Evolutionary conservation across 2,888 invertebrate species (phyloP), one percentile per base, ranked within the genome.

Genomic region (Agrochola litura): DNA sequence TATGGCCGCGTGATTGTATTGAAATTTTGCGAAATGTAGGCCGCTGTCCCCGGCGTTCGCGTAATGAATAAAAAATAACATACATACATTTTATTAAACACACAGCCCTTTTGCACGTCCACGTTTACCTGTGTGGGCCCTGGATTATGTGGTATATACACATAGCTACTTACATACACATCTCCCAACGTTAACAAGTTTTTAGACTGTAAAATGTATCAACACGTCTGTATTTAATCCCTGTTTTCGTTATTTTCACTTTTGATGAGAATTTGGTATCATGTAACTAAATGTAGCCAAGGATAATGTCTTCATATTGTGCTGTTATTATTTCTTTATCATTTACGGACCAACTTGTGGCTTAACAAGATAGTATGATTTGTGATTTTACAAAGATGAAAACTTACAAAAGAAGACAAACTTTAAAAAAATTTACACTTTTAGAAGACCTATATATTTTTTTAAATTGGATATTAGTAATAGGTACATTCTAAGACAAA

Each of bases 31-130:
- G 65, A 68, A 77, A 80, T 73, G n/a, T 58, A n/a, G 22, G 19
- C 37, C 41, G 52, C 37, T 63, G 52, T 56, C 14, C 56, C 54
- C n/a, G 19, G 25, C 69, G 43, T 67, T 58, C 54, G 43, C 43
- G 68, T 73, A 73, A 82, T 76, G 67, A 74, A 83, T 78, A 58
- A 68, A 80, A 84, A 76, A 83, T 70, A 52, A 58, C 54, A 69
- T 46, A 52, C 66, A 69, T 76, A 76, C 63, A 77, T 67, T 37
- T 52, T 76, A 75, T 70, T 72, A 68, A 75, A 75, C 67, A 67
- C 10, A 64, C 54, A 8, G 58, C 46, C 79, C 68, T 64, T 83
- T 84, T 68, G 41, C 30, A 8, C 60, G 49, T 54, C 16, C 8
- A 30, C 65, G 49, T 71, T 75, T 75, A 73, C 73, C 66, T 77